Conservation (phyloP, 2,888 invertebrate species). For the Halictus quadricinctus region DNA sequence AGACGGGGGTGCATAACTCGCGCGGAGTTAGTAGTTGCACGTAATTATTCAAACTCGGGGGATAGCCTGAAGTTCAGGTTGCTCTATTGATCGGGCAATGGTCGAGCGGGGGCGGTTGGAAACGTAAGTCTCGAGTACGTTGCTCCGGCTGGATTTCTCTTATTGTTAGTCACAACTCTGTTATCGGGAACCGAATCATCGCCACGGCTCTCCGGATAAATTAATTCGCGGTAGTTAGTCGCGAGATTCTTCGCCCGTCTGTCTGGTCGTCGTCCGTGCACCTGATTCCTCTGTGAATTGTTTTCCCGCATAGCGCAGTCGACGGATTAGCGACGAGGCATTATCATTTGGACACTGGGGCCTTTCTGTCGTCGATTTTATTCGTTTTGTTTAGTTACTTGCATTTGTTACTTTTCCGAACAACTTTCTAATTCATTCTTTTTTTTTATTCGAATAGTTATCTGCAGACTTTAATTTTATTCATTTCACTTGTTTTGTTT, state of each 20-base stretch:
- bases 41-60: conserved; percentile 66
- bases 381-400: background rate
- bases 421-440: background rate
- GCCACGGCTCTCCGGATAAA: conserved; percentile 21
- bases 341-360: background rate
- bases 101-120: conserved; percentile 29
- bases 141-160: conserved; percentile 29
- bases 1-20: conserved; percentile 47
- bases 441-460: background rate
- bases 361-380: background rate
- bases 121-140: conserved; percentile 45
- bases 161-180: conserved; percentile 27
- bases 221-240: conserved; percentile 28
- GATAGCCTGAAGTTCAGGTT: conserved; percentile 60
- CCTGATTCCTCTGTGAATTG: background rate
- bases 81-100: conserved; percentile 59
- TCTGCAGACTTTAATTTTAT: background rate
- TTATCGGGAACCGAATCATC: conserved; percentile 37
- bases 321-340: background rate
- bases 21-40: conserved; percentile 50
- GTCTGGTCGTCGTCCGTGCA: background rate
- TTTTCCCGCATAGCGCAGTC: background rate
- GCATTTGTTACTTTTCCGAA: background rate
- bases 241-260: conserved; percentile 7
- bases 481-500: background rate